A percentile compares a stretch with the other conserved stretches of the same genome.
Evolutionary conservation across 1,140 invertebrate species (phyloP).

Genomic region (Melanaphis sacchari): DNA sequence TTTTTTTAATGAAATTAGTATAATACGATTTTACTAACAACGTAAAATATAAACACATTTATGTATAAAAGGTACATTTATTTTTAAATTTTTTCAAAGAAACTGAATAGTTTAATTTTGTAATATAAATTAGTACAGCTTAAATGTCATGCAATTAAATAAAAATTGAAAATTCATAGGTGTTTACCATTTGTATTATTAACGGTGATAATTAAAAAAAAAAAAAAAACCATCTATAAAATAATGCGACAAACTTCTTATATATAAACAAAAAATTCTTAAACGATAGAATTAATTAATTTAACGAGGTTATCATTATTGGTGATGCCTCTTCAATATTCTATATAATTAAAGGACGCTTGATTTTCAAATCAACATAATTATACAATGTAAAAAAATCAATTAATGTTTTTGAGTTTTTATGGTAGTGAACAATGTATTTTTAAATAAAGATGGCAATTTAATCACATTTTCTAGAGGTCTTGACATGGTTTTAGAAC

Average conservation of each 20-base stretch:
- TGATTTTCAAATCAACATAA: neutral
- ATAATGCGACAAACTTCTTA: neutral
- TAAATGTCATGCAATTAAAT: neutral
- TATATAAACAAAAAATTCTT: neutral
- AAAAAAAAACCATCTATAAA: neutral
- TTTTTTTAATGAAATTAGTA: neutral
- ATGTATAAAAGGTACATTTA: neutral
- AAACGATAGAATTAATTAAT: neutral
- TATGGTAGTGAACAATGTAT: neutral
- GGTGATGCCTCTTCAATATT: neutral
- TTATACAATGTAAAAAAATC: neutral
- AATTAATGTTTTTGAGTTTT: neutral
- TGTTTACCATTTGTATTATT: neutral
- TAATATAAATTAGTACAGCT: neutral
- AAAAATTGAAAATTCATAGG: neutral
- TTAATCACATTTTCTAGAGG: neutral
- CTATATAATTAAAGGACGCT: neutral
- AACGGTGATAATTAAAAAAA: neutral
- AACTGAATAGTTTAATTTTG: neutral
- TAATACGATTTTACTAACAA: constrained; percentile 3
- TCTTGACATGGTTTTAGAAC: constrained; percentile 35
- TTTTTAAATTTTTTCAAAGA: neutral
- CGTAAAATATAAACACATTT: neutral
- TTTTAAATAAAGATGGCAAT: neutral
- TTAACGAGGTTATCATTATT: neutral